Percentiles rank a stretch among this genome's conserved stretches.
Conservation (phyloP, 1,140 invertebrate species). For the Nilaparvata lugens region DNA sequence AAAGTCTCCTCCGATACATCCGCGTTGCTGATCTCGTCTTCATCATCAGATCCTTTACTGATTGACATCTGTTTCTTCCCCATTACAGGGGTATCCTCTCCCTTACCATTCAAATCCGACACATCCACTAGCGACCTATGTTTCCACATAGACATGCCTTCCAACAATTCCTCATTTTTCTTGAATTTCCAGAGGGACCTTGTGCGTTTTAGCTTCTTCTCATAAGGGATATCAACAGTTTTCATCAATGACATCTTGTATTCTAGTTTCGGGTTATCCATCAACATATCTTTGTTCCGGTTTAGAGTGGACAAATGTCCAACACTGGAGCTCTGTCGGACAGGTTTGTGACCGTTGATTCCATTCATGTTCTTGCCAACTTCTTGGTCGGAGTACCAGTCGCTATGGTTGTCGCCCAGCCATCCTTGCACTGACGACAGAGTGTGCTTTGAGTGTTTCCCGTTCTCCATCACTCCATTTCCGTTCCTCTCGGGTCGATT, state of each 20-base stretch:
- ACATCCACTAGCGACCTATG: conserved; percentile 72
- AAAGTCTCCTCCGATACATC: conserved; percentile 30
- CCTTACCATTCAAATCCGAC: conserved; percentile 31
- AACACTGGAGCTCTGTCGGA: conserved; percentile 25
- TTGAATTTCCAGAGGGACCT: conserved; percentile 74
- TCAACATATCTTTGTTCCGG: conserved; percentile 20
- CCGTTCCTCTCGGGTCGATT: conserved; percentile 2
- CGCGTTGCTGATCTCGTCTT: conserved; percentile 33
- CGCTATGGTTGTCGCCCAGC: conserved; percentile 34
- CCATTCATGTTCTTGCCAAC: conserved; percentile 18
- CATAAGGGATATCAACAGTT: conserved; percentile 23
- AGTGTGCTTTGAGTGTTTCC: conserved; percentile 13
- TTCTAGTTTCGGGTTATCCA: conserved; percentile 38
- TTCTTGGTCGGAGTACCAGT: conserved; percentile 26
- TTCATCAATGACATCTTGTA: conserved; percentile 35
- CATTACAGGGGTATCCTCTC: conserved; percentile 34
- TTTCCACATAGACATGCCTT: conserved; percentile 76
- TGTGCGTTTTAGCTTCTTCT: conserved; percentile 54
- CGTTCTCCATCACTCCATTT: neutral
- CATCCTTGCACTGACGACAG: conserved; percentile 39
- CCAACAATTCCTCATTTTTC: conserved; percentile 57
- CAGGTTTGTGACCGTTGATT: conserved; percentile 9
- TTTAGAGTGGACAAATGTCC: conserved; percentile 22
- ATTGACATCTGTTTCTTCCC: conserved; percentile 39
- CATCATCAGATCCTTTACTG: conserved; percentile 32